These are phyloP conservation scores for Drosophila teissieri DNA, from an alignment of 1,140 invertebrate genomes.

Conservation along the genomic window DNA sequence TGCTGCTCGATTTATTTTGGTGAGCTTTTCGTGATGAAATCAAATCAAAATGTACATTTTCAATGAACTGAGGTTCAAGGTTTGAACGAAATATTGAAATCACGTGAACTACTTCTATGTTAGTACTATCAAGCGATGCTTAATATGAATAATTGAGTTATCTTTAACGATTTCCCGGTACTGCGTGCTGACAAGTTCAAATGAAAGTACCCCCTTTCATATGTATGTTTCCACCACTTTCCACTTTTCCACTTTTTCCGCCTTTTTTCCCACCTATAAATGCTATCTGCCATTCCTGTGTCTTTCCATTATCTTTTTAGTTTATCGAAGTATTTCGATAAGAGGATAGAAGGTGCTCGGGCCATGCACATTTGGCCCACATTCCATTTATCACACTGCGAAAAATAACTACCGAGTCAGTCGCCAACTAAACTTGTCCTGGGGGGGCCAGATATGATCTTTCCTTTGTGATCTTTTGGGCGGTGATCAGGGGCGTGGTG, in stretches of 20 bases:
- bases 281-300: slow-evolving; percentile 13
- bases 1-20: no score
- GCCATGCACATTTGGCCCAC: slow-evolving; percentile 65
- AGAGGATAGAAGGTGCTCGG: slow-evolving; percentile 34
- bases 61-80: no score
- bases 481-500: background rate
- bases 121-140: no score
- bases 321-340: slow-evolving; percentile 50
- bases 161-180: no score
- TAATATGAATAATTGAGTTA: no score
- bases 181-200: background rate
- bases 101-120: no score
- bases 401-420: background rate
- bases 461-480: background rate
- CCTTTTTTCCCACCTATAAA: background rate
- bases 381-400: slow-evolving; percentile 37
- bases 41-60: no score
- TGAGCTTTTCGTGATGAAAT: no score
- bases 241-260: background rate
- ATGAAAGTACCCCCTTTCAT: background rate
- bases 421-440: slow-evolving; percentile 4
- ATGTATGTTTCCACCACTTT: background rate
- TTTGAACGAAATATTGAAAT: no score
- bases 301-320: slow-evolving; percentile 42
- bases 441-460: slow-evolving; percentile 27